phyloP scores from a whole-genome alignment of 2,113 vertebrate species.

The Parus major region DNA sequence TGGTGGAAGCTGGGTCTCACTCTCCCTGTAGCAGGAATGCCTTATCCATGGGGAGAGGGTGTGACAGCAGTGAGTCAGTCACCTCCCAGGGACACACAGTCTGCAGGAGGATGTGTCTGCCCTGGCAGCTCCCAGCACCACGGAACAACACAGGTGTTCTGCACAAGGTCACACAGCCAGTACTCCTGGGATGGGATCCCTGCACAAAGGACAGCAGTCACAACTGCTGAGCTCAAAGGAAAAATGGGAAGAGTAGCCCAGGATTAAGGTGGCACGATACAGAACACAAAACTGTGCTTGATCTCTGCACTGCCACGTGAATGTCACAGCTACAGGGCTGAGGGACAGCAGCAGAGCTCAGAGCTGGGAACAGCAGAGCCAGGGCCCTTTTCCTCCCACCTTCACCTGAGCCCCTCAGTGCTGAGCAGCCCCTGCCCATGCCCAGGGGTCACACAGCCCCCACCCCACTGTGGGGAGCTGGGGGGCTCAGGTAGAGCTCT shows the following conservation, averaged over 20 bases:
- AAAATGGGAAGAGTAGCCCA: background rate
- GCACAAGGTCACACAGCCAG: background rate
- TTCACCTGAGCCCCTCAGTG: fast-evolving
- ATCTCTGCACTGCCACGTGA: fast-evolving
- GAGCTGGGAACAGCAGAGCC: background rate
- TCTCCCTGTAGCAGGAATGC: background rate
- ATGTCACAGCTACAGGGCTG: no score
- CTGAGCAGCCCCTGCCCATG: background rate
- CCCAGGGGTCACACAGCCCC: background rate
- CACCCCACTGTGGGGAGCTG: fast-evolving
- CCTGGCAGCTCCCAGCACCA: background rate
- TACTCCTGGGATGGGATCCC: background rate
- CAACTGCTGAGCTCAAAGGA: background rate
- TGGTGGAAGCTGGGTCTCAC: background rate
- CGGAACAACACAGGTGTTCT: background rate
- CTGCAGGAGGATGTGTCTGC: background rate
- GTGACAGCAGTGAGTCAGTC: background rate
- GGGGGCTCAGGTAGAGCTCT: background rate
- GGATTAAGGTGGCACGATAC: background rate
- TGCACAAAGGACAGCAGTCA: fast-evolving
- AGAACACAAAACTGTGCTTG: no score
- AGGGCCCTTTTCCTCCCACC: background rate
- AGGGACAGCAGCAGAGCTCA: background rate
- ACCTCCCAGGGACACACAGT: background rate
- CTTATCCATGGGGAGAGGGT: background rate